Evolutionary conservation across 2,888 invertebrate species (phyloP), one percentile per base, ranked within the genome.

Genomic region (Uropetala carovei): DNA sequence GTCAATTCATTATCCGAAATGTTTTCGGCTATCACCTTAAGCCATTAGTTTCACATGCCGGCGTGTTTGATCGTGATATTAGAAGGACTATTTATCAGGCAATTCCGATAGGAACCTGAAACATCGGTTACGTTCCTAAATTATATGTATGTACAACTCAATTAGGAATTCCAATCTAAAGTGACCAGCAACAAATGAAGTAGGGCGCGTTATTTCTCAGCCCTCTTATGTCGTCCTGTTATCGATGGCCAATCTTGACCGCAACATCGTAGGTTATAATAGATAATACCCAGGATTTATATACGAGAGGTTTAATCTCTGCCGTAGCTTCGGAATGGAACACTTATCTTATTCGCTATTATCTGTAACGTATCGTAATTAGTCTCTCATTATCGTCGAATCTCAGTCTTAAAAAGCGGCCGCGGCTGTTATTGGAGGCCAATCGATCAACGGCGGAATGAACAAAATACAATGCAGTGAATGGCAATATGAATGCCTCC

Each of bases 61-160:
- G 13, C 75, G 27, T 75, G 43, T 43, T 43, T 43, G 43, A 43
- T 43, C 43, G 5, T 43, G 10, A 11, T 27, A 27, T 7, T 13
- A 10, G 27, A 13, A 18, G 27, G 10, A 75, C 22, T 75, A 75
- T 75, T 75, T 27, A 75, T 75, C 27, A 75, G 22, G 22, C 75
- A 27, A 1, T 4, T 3, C 75, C 75, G 75, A 75, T 75, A 75
- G 27, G n/a, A 22, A 27, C 27, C 22, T 3, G 27, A 27, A 27
- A 10, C 75, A 75, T 75, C 75, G 22, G 75, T 75, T 22, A 27
- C 75, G 22, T 27, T 75, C 27, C 75, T 75, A 75, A 75, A 75
- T 75, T 75, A 75, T 75, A 75, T 27, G 75, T 75, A 75, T 27
- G 75, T 75, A 75, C 75, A 22, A 75, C 75, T 75, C 75, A 75